These are phyloP conservation scores for Pteromalus puparum DNA, from an alignment of 1,140 invertebrate species.

Conservation along the genomic window DNA sequence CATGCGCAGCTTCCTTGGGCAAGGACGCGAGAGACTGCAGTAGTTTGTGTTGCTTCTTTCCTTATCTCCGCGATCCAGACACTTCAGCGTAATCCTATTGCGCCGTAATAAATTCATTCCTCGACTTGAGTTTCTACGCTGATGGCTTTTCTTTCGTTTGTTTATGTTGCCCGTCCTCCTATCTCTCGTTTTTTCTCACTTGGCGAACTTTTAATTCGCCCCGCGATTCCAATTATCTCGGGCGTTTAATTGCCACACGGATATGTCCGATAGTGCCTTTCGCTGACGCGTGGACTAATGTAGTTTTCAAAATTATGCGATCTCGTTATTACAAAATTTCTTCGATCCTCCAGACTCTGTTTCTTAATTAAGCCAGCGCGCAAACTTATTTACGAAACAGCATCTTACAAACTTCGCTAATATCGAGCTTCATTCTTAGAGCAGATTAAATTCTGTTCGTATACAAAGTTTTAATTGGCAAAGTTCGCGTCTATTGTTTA, in stretches of 20 bases:
- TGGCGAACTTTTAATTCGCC: not conserved
- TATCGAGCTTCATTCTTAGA: not conserved
- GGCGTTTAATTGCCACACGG: no score
- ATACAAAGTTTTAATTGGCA: conserved; percentile 24
- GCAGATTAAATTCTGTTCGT: not conserved
- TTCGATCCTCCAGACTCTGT: no score
- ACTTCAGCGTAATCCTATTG: conserved; percentile 61
- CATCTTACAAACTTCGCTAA: no score
- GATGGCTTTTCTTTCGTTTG: conserved; percentile 34
- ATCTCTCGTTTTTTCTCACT: not conserved
- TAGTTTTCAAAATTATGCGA: no score
- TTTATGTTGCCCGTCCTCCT: not conserved
- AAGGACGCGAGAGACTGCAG: conserved; percentile 60
- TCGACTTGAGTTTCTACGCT: not conserved
- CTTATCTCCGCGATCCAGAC: conserved; percentile 42
- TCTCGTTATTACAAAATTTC: no score
- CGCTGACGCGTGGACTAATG: no score
- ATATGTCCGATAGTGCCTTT: no score
- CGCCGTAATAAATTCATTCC: conserved; percentile 43
- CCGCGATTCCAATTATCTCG: no score
- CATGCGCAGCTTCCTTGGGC: conserved; percentile 61
- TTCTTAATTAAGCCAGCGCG: no score
- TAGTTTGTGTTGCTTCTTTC: not conserved
- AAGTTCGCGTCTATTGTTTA: not conserved
- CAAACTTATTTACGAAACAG: no score